phyloP scores from a whole-genome alignment of 2,888 invertebrate genomes.

The Pediacus dermestoides region DNA sequence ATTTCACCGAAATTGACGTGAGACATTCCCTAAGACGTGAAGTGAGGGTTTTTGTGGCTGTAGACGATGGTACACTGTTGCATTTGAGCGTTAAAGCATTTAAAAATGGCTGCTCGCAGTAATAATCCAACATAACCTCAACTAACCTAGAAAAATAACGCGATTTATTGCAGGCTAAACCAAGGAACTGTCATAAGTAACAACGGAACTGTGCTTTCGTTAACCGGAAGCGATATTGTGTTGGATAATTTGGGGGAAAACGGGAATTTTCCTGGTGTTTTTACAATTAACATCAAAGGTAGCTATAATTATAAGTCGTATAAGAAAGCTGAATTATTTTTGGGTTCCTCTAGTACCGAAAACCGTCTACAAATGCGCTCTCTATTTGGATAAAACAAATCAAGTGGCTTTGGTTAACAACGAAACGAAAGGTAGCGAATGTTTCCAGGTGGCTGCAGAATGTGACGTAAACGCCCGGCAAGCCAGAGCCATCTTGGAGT shows the following conservation, averaged over 20 bases:
- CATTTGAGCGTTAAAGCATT: constrained; percentile 55
- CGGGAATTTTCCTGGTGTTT: constrained; percentile 49
- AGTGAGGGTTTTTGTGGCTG: constrained; percentile 40
- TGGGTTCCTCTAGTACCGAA: too few species aligned
- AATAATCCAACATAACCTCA: constrained; percentile 28
- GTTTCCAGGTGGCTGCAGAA: constrained; percentile 32
- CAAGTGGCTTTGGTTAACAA: constrained; percentile 17
- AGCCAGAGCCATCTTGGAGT: constrained; percentile 46
- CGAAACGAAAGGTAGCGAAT: constrained; percentile 31
- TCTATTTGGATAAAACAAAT: constrained; percentile 30
- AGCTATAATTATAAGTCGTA: too few species aligned
- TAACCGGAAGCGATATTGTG: constrained; percentile 53
- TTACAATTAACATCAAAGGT: constrained; percentile 54
- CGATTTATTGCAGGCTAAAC: constrained; percentile 50
- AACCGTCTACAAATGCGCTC: constrained; percentile 29
- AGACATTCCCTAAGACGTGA: constrained; percentile 30
- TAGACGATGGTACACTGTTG: constrained; percentile 57
- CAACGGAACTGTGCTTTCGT: too few species aligned
- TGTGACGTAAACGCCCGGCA: constrained; percentile 42
- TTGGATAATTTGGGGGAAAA: constrained; percentile 52
- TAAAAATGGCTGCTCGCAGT: constrained; percentile 57
- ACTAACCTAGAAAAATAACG: neutral
- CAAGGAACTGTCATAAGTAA: constrained; percentile 57
- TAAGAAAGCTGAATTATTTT: too few species aligned
- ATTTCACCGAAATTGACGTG: constrained; percentile 34